Base-by-base conservation (phyloP, 2,113 vertebrate genomes). In the Ramphastos sulfuratus region DNA sequence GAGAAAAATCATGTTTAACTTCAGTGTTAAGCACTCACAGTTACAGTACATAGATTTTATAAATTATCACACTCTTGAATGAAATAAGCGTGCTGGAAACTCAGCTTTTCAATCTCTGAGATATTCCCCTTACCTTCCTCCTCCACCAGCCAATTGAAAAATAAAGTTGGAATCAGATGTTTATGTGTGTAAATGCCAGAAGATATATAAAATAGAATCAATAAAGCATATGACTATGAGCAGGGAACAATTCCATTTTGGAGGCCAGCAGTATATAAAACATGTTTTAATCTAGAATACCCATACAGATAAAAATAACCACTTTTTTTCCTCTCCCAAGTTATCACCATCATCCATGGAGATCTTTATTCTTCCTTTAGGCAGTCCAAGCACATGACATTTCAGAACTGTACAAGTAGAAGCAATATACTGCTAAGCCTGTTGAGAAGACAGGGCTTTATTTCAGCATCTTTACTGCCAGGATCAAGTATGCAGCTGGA, bases 381-480 rank as follows among this genome's bases (percentile, higher is more conserved):
- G 58, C 74, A 71, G 31, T 12, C 30, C 52, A 48, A 42, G 63
- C 63, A 84, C 44, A 28, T 16, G 63, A 60, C 30, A 23, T 70
- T 60, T 60, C 3, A 3, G 23, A 42, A n/a, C 7, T 5, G 16
- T 15, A 31, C 0, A 1, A 75, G 42, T 35, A 13, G 44, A 75
- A 80, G 58, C 1, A 3, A 54, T 14, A n/a, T 7, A 37, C 18
- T 18, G 25, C 63, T 59, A 35, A 67, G 39, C 25, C 39, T 6
- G 1, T 33, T 18, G 46, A 70, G 59, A 35, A 50, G 58, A 83
- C 63, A 31, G 7, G 18, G n/a, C 67, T 74, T 58, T 15, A 1
- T 35, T 74, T 65, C 52, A n/a, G 28, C 73, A 55, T 13, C 67
- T 24, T 39, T 12, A 17, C 28, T 69, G 72, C 66, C 66, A 78